Percentiles rank a stretch among this genome's conserved stretches.
These are phyloP conservation scores for Drosophila longiperda DNA, from an alignment of 2,888 invertebrate genomes.

Conservation along the genomic window DNA sequence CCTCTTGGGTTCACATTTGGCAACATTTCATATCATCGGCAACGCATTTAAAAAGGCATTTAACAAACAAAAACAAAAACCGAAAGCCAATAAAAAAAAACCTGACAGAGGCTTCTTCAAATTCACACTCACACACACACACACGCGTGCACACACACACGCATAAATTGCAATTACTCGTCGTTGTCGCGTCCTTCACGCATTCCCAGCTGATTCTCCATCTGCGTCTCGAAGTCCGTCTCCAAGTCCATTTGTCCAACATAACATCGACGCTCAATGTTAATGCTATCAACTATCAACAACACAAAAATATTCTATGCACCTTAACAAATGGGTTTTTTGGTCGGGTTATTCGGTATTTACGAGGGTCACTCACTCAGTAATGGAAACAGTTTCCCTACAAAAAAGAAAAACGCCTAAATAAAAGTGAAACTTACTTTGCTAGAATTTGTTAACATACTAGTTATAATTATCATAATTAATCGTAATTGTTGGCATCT, in stretches of 20 bases:
- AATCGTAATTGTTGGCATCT: neutral
- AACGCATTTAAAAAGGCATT: slow-evolving; percentile 67
- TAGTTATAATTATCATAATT: neutral
- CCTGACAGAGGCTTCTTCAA: slow-evolving; percentile 59
- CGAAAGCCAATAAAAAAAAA: slow-evolving; percentile 2
- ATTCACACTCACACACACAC: neutral
- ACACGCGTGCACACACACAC: neutral
- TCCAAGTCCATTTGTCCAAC: slow-evolving; percentile 11
- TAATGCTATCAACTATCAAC: slow-evolving; percentile 51
- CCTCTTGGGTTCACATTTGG: slow-evolving; percentile 77
- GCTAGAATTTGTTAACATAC: neutral
- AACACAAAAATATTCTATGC: slow-evolving; percentile 62
- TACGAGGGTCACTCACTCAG: slow-evolving; percentile 53
- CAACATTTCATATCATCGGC: slow-evolving; percentile 77
- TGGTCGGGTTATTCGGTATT: slow-evolving; percentile 1
- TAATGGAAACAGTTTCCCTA: slow-evolving; percentile 26
- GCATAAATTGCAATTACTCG: slow-evolving; percentile 55
- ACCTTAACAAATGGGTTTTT: slow-evolving; percentile 23
- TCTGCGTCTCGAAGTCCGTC: slow-evolving; percentile 38
- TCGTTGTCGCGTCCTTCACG: slow-evolving; percentile 69
- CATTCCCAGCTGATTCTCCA: slow-evolving; percentile 62
- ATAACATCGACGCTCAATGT: slow-evolving; percentile 41
- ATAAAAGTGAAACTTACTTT: neutral
- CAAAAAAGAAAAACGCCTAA: neutral
- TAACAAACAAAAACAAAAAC: slow-evolving; percentile 36